Evolutionary conservation across 1,140 invertebrate species (phyloP), one percentile per base, ranked within the genome.

Genomic region (Zaprionus capensis): DNA sequence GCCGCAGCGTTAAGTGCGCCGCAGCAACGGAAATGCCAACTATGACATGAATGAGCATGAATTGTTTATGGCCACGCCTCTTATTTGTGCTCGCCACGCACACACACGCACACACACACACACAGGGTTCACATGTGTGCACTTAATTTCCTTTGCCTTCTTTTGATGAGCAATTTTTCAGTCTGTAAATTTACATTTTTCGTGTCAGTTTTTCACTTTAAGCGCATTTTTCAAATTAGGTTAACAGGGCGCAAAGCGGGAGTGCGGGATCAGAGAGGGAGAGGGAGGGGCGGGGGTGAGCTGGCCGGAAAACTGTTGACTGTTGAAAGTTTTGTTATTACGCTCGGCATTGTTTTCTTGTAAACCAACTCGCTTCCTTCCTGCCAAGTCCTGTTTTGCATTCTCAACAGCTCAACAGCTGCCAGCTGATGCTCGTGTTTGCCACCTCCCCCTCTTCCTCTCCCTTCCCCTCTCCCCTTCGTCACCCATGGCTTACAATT

Each of bases 161-260:
- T 49, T 82, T 75, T 82, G 71, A 82, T 78, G 80, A 75, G 63
- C 55, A 24, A 71, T 61, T 61, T 71, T 36, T 64, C 61, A 71
- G 51, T 44, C 28, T 71, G 69, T 34, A 57, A 63, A 71, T 71
- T 71, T 34, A 44, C 61, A 71, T 71, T 71, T 63, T 36, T 58
- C 68, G 34, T 70, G 68, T 58, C 81, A 84, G 81, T 71, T 84
- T 80, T 80, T 69, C 80, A 78, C 81, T 84, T 80, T 80, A 67
- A 78, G 81, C 81, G 63, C 81, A 80, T 84, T 84, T 84, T 81
- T 84, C 78, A 84, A 84, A 84, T 84, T 84, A 68, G 81, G 81
- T 84, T 84, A 84, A 59, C 81, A 55, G 81, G 80, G 71, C 67
- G 66, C 51, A 51, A 34, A 11, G 31, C 31, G 44, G 1, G 38